These are phyloP conservation scores for Electrophaes corylata DNA, from an alignment of 2,888 invertebrate genomes.

Conservation along the genomic window DNA sequence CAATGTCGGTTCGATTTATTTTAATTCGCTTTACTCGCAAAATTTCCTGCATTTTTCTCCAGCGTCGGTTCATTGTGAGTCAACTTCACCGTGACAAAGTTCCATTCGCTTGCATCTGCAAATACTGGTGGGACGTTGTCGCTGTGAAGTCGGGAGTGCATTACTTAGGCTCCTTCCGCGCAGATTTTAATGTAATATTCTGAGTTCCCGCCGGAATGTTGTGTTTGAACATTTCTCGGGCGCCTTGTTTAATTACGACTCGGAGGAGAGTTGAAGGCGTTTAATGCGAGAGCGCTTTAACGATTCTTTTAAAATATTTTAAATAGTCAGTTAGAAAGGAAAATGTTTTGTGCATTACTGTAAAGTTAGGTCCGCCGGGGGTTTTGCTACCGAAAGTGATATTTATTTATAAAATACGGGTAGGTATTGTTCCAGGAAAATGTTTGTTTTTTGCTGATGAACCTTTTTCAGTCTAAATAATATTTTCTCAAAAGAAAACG, in stretches of 20 bases:
- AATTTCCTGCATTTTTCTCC: conserved; percentile 50
- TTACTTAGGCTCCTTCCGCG: conserved; percentile 53
- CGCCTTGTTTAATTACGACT: conserved; percentile 50
- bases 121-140: conserved; percentile 43
- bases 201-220: conserved; percentile 51
- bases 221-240: conserved; percentile 49
- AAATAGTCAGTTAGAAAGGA: conserved; percentile 42
- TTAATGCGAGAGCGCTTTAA: conserved; percentile 47
- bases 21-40: conserved; percentile 52
- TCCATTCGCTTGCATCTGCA: conserved; percentile 28
- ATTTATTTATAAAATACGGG: conserved; percentile 4
- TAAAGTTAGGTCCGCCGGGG: conserved; percentile 4
- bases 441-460: neutral
- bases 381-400: conserved; percentile 1
- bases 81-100: conserved; percentile 35
- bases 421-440: neutral
- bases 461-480: too few relatives aligned
- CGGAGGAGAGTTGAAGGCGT: conserved; percentile 37
- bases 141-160: conserved; percentile 51
- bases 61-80: conserved; percentile 51
- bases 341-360: conserved; percentile 44
- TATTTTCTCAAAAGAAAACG: too few relatives aligned
- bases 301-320: conserved; percentile 45
- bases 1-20: conserved; percentile 60
- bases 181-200: conserved; percentile 60